phyloP scores from a whole-genome alignment of 2,888 invertebrate genomes.

The Helobdella robusta region DNA sequence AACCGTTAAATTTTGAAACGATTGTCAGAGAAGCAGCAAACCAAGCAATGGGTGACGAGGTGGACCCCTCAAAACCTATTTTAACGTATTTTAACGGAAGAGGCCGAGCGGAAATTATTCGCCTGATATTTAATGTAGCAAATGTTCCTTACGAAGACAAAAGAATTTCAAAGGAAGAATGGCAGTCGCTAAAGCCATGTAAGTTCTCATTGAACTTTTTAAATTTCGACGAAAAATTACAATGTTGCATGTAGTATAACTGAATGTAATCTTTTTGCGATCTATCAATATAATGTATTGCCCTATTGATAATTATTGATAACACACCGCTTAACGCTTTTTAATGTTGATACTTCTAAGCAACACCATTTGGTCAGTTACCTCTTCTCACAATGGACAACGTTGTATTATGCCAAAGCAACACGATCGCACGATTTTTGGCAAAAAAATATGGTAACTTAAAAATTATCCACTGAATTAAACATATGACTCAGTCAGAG shows the following conservation, averaged over 20 bases:
- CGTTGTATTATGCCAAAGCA: conserved; percentile 31
- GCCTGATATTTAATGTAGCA: conserved; percentile 56
- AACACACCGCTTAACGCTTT: not conserved
- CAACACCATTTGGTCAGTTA: conserved; percentile 33
- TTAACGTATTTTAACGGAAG: conserved; percentile 57
- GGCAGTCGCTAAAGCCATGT: conserved; percentile 35
- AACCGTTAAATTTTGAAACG: too few relatives aligned
- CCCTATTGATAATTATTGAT: not conserved
- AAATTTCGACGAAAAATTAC: too few relatives aligned
- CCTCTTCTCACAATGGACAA: conserved; percentile 32
- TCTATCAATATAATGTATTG: too few relatives aligned
- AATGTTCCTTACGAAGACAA: conserved; percentile 56
- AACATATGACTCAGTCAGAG: too few relatives aligned
- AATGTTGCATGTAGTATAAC: too few relatives aligned
- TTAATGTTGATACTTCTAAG: conserved; percentile 22
- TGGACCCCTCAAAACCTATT: conserved; percentile 16
- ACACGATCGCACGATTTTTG: conserved; percentile 32
- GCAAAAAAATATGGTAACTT: conserved; percentile 33
- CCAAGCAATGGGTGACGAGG: too few relatives aligned
- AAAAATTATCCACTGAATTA: too few relatives aligned
- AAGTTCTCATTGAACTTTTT: conserved; percentile 21
- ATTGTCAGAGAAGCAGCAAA: too few relatives aligned
- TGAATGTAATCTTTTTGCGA: too few relatives aligned
- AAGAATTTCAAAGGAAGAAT: conserved; percentile 52
- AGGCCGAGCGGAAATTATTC: conserved; percentile 56